Conservation (phyloP, 2,797 vertebrate genomes). For the Phataginus tricuspis region DNA sequence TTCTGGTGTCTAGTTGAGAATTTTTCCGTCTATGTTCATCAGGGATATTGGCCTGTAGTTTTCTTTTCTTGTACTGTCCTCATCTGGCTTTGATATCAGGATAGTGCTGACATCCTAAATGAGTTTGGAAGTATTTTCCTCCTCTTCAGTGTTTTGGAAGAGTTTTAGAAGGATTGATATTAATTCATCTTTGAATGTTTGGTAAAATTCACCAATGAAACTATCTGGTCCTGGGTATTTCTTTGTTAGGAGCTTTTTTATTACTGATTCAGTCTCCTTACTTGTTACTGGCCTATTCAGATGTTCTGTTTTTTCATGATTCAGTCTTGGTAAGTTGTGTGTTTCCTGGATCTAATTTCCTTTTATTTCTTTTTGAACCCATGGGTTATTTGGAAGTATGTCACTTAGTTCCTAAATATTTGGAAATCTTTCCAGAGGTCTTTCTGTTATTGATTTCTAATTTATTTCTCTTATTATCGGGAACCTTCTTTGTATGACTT, state of each 20-base stretch:
- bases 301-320: neutral
- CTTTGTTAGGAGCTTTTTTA: neutral
- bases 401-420: neutral
- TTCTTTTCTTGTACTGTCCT: neutral
- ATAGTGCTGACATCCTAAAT: neutral
- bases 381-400: neutral
- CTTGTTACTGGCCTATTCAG: neutral
- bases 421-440: neutral
- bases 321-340: neutral
- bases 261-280: neutral
- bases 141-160: neutral
- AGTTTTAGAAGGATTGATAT: neutral
- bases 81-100: neutral
- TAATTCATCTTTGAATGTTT: constrained; percentile 17
- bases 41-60: neutral
- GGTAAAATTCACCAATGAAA: neutral
- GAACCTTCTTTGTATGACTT: neutral
- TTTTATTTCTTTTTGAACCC: constrained; percentile 22
- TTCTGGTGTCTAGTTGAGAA: neutral
- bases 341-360: constrained; percentile 1
- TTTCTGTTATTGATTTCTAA: neutral
- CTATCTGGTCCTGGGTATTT: neutral
- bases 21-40: neutral
- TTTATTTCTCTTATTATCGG: neutral
- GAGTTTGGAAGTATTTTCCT: neutral